These are phyloP conservation scores for Papilio polyxenes DNA, from an alignment of 1,140 invertebrate genomes.

Conservation along the genomic window DNA sequence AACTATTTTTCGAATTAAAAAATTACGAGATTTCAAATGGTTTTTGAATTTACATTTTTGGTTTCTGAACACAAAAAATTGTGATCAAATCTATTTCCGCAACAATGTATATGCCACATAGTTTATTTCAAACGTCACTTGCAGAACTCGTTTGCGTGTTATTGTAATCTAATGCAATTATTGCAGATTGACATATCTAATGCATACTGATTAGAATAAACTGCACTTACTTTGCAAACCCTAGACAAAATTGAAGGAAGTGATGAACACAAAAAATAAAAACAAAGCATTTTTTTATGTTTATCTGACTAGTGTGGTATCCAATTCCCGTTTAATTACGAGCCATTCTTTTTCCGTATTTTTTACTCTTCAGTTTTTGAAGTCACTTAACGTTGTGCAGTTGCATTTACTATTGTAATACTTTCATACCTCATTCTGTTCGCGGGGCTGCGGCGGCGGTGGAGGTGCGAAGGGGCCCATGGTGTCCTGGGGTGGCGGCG, in stretches of 20 bases:
- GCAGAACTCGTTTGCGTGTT: constrained; percentile 16
- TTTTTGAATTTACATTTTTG: neutral
- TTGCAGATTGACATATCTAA: neutral
- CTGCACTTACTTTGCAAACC: neutral
- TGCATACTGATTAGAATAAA: neutral
- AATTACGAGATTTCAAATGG: no score
- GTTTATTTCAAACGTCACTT: neutral
- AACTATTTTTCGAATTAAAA: no score
- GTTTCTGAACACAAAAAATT: neutral
- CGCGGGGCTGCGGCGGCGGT: constrained; percentile 58
- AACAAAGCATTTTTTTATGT: no score
- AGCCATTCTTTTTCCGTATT: no score
- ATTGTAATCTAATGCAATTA: constrained; percentile 15
- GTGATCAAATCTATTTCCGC: constrained; percentile 4
- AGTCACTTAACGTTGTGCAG: neutral
- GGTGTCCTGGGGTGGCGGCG: constrained; percentile 53
- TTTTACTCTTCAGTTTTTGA: neutral
- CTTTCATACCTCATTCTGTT: constrained; percentile 64
- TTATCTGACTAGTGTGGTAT: no score
- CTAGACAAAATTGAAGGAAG: neutral
- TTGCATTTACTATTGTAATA: neutral
- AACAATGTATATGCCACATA: neutral
- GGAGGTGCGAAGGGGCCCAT: constrained; percentile 72
- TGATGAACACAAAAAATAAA: neutral
- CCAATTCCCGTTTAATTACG: no score